Evolutionary conservation across 92 coral and sea anemone genomes (phyloP).

Genomic region (Palythoa caribaeorum): DNA sequence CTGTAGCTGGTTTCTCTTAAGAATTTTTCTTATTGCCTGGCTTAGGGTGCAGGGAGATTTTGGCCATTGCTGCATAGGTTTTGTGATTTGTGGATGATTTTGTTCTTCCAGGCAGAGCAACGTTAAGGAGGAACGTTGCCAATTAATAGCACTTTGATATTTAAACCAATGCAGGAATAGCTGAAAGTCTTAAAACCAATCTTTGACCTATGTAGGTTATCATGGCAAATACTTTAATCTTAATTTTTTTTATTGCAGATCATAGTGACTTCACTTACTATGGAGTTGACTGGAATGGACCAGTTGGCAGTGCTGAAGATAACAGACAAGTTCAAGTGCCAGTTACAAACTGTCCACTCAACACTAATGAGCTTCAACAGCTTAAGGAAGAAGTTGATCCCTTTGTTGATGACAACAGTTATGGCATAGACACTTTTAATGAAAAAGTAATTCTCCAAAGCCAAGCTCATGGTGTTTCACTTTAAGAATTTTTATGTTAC

Average conservation of each 20-base stretch:
- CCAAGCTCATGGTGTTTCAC: conserved; percentile 49
- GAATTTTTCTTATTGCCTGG: no score
- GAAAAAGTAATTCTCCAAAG: conserved; percentile 65
- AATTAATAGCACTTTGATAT: conserved; percentile 9
- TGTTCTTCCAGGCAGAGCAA: conserved; percentile 17
- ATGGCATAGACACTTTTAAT: conserved; percentile 67
- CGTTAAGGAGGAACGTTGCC: not conserved
- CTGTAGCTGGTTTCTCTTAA: no score
- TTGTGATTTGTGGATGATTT: no score
- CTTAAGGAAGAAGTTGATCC: conserved; percentile 66
- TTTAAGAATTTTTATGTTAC: conserved; percentile 38
- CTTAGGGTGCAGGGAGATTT: no score
- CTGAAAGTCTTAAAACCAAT: conserved; percentile 33
- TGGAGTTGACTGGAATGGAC: conserved; percentile 75
- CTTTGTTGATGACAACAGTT: conserved; percentile 64
- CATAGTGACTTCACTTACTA: conserved; percentile 60
- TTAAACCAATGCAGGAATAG: conserved; percentile 32
- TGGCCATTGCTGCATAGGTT: no score
- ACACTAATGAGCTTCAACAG: conserved; percentile 63
- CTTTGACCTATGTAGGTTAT: conserved; percentile 32
- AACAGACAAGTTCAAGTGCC: conserved; percentile 59
- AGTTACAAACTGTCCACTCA: conserved; percentile 57
- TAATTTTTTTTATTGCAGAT: conserved; percentile 50
- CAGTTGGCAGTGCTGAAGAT: conserved; percentile 60
- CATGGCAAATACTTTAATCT: conserved; percentile 43